Evolutionary conservation across 2,888 invertebrate species (phyloP).

Genomic region (Plebejus melissa): DNA sequence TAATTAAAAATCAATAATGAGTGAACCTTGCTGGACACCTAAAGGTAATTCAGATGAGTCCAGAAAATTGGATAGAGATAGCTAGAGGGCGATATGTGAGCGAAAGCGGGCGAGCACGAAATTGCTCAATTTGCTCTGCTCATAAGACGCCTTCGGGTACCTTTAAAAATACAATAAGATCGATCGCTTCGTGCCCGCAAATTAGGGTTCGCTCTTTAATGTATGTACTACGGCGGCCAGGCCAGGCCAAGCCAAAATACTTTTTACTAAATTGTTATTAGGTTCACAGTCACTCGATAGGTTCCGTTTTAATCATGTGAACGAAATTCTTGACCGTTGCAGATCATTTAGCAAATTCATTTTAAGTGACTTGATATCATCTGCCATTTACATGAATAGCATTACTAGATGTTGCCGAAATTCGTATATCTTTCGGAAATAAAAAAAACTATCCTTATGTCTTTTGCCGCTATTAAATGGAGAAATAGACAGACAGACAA

Average conservation of each 20-base stretch:
- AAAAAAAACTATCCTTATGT: not conserved
- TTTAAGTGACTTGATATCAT: not conserved
- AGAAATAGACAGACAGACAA: not conserved
- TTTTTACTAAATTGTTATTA: slow-evolving; percentile 36
- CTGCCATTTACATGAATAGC: not conserved
- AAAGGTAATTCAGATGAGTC: slow-evolving; percentile 12
- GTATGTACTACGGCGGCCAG: slow-evolving; percentile 40
- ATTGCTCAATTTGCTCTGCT: slow-evolving; percentile 75
- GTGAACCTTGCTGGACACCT: not conserved
- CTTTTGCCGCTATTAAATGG: not conserved
- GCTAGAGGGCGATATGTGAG: slow-evolving; percentile 42
- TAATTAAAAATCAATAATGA: slow-evolving; percentile 15
- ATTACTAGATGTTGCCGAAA: not conserved
- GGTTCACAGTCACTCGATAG: slow-evolving; percentile 1
- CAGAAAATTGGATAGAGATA: slow-evolving; percentile 35
- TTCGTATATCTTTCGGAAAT: not conserved
- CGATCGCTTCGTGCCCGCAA: slow-evolving; percentile 77
- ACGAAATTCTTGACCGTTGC: not conserved
- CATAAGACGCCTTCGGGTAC: slow-evolving; percentile 63
- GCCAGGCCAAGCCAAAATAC: slow-evolving; percentile 36
- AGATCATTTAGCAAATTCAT: not conserved
- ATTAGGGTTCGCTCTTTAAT: slow-evolving; percentile 74
- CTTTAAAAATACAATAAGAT: slow-evolving; percentile 75
- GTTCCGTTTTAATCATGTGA: slow-evolving; percentile 6
- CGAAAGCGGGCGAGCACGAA: slow-evolving; percentile 60